Base-by-base conservation (phyloP, 2,888 invertebrate species). In the Rutpela maculata region DNA sequence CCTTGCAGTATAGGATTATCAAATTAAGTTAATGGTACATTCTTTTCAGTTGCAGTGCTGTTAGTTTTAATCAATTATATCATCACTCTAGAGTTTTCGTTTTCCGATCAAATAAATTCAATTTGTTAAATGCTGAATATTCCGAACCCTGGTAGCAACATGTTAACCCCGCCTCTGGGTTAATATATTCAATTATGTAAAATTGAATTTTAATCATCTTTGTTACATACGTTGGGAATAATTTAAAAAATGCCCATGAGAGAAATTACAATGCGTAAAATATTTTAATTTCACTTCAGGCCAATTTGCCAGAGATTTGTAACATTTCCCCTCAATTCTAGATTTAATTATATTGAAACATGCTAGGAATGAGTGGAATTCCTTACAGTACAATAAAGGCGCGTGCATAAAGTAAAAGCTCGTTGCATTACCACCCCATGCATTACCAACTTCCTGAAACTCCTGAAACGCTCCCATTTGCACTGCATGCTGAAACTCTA, bases 251-350 rank as follows among this genome's bases (percentile, higher is more conserved):
- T 59, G 19, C 19, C 10, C 59, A 50, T 50, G 50, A n/a, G 50
- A 50, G 50, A 50, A 59, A 59, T 12, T 12, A 22, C 59, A 59
- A 59, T 22, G 59, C 59, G 15, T 59, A 22, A 63, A 63, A 63
- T 31, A 31, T 63, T 63, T 35, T 17, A 31, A 63, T 63, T 38
- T 38, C 31, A 17, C 31, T 18, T 31, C 63, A 31, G 62, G 35
- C 72, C 73, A 73, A 69, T 77, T 68, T 77, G 73, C 74, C 50
- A 68, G 66, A 77, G 59, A 74, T 74, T 74, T 74, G 74, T 74
- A 65, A 77, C 69, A 59, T 55, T 59, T 63, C 69, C 73, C 74
- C 66, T 68, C 77, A 17, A 38, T 63, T 15, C 18, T 59, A 11
- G 68, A 77, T 77, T 74, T 77, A 77, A 77, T 77, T 73, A 69